phyloP scores from a whole-genome alignment of 2,888 invertebrate species.

The Linnaemya vulpina region DNA sequence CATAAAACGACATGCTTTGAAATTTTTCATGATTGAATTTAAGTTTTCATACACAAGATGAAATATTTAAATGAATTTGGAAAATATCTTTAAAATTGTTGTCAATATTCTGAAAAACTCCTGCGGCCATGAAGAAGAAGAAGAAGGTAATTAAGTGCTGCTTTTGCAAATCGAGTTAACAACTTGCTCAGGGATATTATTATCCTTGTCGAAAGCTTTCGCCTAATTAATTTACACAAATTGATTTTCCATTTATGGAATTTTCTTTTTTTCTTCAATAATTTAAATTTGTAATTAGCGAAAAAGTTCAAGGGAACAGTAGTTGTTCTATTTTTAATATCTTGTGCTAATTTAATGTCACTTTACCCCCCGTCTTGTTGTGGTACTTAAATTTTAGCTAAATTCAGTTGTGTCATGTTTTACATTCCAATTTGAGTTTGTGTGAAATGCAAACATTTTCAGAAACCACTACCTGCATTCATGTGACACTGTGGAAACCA shows the following conservation, averaged over 20 bases:
- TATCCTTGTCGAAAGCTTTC: too few species aligned
- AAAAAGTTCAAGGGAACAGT: too few species aligned
- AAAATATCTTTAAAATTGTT: background rate
- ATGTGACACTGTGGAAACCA: slow-evolving; percentile 4
- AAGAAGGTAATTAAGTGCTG: too few species aligned
- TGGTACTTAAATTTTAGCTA: background rate
- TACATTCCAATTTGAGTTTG: background rate
- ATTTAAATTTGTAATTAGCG: too few species aligned
- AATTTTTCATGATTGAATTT: background rate
- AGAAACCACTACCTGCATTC: background rate
- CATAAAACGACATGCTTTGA: background rate
- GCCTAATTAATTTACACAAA: too few species aligned
- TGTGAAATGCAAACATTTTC: background rate
- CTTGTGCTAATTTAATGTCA: background rate
- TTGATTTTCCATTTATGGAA: too few species aligned
- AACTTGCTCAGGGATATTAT: too few species aligned
- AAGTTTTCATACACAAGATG: background rate
- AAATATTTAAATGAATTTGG: background rate
- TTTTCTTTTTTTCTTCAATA: too few species aligned
- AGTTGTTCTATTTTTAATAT: background rate
- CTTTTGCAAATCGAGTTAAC: too few species aligned
- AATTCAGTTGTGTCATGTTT: background rate
- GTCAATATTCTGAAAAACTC: background rate
- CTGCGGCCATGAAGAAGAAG: too few species aligned
- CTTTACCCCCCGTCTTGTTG: background rate